Conservation (phyloP, 2,113 vertebrate genomes). For the Bungarus multicinctus region DNA sequence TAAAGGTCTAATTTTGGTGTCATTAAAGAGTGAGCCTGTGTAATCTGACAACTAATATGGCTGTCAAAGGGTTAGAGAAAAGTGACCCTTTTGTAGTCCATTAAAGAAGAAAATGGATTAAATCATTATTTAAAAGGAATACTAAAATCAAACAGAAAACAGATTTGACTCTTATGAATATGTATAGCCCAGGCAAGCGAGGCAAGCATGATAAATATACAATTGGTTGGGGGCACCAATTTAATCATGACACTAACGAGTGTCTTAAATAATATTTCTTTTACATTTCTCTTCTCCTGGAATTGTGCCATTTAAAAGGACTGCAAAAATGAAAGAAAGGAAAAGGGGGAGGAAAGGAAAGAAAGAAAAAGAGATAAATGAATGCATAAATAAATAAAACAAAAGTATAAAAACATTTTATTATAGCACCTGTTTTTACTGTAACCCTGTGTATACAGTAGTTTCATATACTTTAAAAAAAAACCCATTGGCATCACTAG, state of each 20-base stretch:
- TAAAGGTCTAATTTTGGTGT: slow-evolving; percentile 51
- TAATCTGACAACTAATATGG: slow-evolving; percentile 24
- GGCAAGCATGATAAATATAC: slow-evolving; percentile 8
- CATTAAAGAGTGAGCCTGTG: slow-evolving; percentile 47
- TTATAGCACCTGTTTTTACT: not conserved
- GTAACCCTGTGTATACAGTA: not conserved
- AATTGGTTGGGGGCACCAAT: not conserved
- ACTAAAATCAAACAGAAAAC: slow-evolving; percentile 11
- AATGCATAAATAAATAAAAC: not conserved
- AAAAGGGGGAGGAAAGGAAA: not conserved
- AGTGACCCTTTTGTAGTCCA: slow-evolving; percentile 47
- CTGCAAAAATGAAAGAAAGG: not conserved
- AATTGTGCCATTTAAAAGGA: slow-evolving; percentile 20
- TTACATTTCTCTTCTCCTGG: not conserved
- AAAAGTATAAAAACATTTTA: not conserved
- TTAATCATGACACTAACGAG: slow-evolving; percentile 6
- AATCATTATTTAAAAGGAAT: slow-evolving; percentile 20
- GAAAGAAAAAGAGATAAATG: not conserved
- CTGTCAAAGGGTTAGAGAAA: slow-evolving; percentile 50
- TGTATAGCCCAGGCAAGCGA: slow-evolving; percentile 33
- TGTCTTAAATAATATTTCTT: not conserved
- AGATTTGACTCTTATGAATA: slow-evolving; percentile 45
- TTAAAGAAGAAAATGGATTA: slow-evolving; percentile 49
- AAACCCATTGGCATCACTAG: not conserved
- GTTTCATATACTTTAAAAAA: not conserved